Base-by-base conservation (phyloP, 1,140 invertebrate species). In the Charaxes varanes region DNA sequence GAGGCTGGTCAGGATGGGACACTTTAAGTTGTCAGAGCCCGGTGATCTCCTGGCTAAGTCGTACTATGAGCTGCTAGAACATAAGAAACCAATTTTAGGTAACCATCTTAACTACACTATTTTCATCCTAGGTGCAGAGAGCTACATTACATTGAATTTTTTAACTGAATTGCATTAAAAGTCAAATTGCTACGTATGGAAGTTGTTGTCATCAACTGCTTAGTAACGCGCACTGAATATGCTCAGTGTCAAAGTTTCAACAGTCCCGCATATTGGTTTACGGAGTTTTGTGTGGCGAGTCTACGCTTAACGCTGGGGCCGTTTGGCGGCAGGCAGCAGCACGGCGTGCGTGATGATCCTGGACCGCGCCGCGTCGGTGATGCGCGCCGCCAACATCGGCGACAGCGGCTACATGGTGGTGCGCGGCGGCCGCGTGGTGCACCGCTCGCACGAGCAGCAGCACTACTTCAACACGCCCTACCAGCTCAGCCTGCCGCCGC, bases 381-480 rank as follows among this genome's bases (percentile, higher is more conserved):
- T 99, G 56, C 96, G 97, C 59, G 93, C 97, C 4, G 97, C 97
- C 6, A 99, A 99, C 85, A 95, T 99, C 50, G 97, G 97, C n/a
- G 97, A 99, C 84, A 98, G 96, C 68, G 97, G 97, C 7, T 99
- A 97, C 79, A 90, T 99, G 76, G 91, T 99, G 18, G 93, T 98
- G 22, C 87, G 97, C 8, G 88, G 91, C 23, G 93, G 93, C 1
- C 88, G 93, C 54, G 90, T 99, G 7, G 90, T 99, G 11, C 94
- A 97, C 77, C 89, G 94, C 37, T 97, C 95, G 0, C 92, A 95
- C 57, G 97, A 99, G 79, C 97, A 99, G 70, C 96, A 97, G 62
- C 97, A 99, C 82, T 98, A 98, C 77, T 99, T 99, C 77, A 99
- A 99, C 85, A 98, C 97, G 15, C 97, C 97, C 4, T 99, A 97